phyloP scores from a whole-genome alignment of 2,888 invertebrate genomes.

The Hirtodrosophila cameraria region DNA sequence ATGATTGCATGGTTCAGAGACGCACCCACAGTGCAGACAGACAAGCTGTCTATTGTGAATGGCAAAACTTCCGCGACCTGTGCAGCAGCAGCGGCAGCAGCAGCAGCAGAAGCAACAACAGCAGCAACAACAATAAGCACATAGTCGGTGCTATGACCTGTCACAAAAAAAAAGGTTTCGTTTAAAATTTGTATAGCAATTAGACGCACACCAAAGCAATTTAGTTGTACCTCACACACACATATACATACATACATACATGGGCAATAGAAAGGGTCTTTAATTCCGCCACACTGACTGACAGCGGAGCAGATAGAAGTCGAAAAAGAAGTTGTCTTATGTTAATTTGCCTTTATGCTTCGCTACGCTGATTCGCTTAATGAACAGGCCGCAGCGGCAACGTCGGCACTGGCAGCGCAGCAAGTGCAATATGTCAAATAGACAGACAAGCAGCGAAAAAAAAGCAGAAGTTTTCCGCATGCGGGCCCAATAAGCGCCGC shows the following conservation, averaged over 20 bases:
- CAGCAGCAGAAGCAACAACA: conserved; percentile 18
- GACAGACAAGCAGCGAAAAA: conserved; percentile 46
- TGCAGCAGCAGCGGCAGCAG: conserved; percentile 16
- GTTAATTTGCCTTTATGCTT: conserved; percentile 77
- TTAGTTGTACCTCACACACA: conserved; percentile 41
- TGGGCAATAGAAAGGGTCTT: conserved; percentile 68
- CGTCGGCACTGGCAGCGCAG: conserved; percentile 31
- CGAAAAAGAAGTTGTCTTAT: conserved; percentile 74
- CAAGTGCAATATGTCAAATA: conserved; percentile 77
- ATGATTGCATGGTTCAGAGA: conserved; percentile 46
- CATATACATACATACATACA: conserved; percentile 2
- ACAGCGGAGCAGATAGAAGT: conserved; percentile 53
- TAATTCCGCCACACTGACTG: conserved; percentile 69
- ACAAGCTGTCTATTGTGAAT: conserved; percentile 26
- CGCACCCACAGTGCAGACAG: conserved; percentile 26
- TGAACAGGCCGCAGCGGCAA: conserved; percentile 54
- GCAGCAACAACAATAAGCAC: conserved; percentile 11
- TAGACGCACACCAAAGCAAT: conserved; percentile 71
- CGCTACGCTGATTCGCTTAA: conserved; percentile 79
- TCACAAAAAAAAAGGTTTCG: conserved; percentile 50
- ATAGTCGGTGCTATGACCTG: conserved; percentile 54
- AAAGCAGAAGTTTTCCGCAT: conserved; percentile 49
- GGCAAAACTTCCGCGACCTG: conserved; percentile 42
- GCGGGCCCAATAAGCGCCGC: conserved; percentile 42
- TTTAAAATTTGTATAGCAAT: conserved; percentile 73